Evolutionary conservation across 1,140 invertebrate genomes (phyloP), one percentile per base, ranked within the genome.

Genomic region (Pseudomyrmex concolor): DNA sequence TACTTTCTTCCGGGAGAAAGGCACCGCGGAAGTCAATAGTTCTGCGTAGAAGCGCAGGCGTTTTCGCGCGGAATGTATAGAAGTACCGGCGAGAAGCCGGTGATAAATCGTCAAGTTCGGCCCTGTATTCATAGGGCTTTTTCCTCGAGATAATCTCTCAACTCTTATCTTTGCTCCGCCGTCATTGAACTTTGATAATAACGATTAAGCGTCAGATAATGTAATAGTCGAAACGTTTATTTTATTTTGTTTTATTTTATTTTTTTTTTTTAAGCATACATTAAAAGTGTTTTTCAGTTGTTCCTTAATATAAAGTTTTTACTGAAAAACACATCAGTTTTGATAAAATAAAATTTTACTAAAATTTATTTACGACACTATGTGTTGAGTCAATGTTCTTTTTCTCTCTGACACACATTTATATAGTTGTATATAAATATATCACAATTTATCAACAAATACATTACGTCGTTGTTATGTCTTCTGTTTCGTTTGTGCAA

Each of bases 91-190:
- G 68, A 71, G 50, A 25, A 62, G 68, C 66, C 51, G 22, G 78
- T 84, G 87, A 87, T 89, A 89, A 89, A 89, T 89, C 80, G 85
- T 89, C 85, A 62, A 83, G 66, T 71, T 68, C 59, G 57, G 70
- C 59, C 59, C 64, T 77, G 67, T 74, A 89, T 89, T 86, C 84
- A 83, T 89, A 83, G 71, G 60, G 34, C 64, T 77, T 84, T 82
- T 84, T 82, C 34, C 4, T 68, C 51, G 55, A 48, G 25, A 71
- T 51, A 51, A 22, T 71, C 48, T 50, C 19, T 51, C 19, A 55
- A 72, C 64, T 60, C 34, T 84, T 85, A 78, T 78, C 68, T 74
- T 43, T 19, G 43, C 60, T 43, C 19, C 45, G 55, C 19, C 13
- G 8, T 48, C 48, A n/a, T 73, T 64, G 62, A 80, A 82, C 64